These are phyloP conservation scores for Monopis laevigella DNA, from an alignment of 2,888 invertebrate species.

Conservation along the genomic window DNA sequence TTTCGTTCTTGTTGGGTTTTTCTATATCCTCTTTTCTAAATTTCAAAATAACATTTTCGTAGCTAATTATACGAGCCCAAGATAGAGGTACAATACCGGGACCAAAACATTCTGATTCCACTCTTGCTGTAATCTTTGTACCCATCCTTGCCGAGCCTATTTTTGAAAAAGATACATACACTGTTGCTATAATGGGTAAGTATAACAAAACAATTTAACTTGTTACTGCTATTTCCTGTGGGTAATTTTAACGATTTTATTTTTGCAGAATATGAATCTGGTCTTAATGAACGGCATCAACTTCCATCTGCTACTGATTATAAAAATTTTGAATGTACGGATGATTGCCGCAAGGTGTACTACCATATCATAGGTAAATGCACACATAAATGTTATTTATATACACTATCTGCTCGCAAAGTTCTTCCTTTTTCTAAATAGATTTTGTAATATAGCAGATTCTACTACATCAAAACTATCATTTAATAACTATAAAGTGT, in stretches of 20 bases:
- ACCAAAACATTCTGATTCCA: slow-evolving; percentile 26
- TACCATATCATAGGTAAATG: slow-evolving; percentile 54
- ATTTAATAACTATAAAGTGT: too few species aligned
- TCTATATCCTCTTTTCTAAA: too few species aligned
- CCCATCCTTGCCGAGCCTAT: slow-evolving; percentile 52
- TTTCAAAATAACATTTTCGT: slow-evolving; percentile 16
- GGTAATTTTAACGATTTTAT: too few species aligned
- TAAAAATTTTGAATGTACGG: slow-evolving; percentile 48
- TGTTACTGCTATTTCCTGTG: too few species aligned
- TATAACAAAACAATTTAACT: too few species aligned
- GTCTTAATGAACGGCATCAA: slow-evolving; percentile 33
- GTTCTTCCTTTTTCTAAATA: too few species aligned
- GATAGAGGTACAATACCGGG: slow-evolving; percentile 54
- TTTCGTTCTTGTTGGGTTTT: too few species aligned
- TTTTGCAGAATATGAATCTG: slow-evolving; percentile 40
- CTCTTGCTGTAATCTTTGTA: slow-evolving; percentile 48
- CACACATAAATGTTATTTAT: background rate
- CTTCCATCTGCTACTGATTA: slow-evolving; percentile 48
- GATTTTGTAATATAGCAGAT: too few species aligned
- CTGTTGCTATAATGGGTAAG: slow-evolving; percentile 45
- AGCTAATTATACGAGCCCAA: slow-evolving; percentile 56
- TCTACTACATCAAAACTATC: too few species aligned
- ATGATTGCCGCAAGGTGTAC: slow-evolving; percentile 43
- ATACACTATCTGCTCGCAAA: too few species aligned
- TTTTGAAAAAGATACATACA: slow-evolving; percentile 29